phyloP scores from a whole-genome alignment of 2,113 vertebrate species.

The Galbula dea region DNA sequence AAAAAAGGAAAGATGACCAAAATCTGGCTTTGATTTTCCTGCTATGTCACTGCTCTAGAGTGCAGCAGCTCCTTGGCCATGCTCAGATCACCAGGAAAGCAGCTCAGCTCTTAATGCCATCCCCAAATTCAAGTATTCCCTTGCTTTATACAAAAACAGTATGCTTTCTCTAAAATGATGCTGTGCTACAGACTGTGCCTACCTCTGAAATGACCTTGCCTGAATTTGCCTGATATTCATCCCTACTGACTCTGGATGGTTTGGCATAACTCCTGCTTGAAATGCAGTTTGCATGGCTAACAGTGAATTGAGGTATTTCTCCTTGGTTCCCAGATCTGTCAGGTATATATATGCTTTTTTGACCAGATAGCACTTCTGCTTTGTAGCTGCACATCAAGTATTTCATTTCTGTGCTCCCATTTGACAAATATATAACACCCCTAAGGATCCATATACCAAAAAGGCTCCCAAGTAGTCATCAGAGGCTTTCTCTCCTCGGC shows the following conservation, averaged over 20 bases:
- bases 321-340: neutral
- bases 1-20: neutral
- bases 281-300: neutral
- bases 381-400: neutral
- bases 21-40: neutral
- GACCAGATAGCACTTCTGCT: neutral
- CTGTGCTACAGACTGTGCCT: neutral
- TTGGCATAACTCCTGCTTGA: neutral
- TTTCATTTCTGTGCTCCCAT: neutral
- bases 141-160: neutral
- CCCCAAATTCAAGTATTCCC: neutral
- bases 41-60: neutral
- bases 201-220: neutral
- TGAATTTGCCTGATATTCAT: neutral
- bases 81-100: neutral
- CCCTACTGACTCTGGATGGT: neutral
- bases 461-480: neutral
- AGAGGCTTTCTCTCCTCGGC: neutral
- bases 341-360: neutral
- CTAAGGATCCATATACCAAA: neutral
- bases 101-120: neutral
- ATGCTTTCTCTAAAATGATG: neutral
- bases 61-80: neutral
- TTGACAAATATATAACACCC: neutral
- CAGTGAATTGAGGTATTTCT: neutral